Evolutionary conservation across 1,140 invertebrate genomes (phyloP).

Genomic region (Lordiphosa mommai): DNA sequence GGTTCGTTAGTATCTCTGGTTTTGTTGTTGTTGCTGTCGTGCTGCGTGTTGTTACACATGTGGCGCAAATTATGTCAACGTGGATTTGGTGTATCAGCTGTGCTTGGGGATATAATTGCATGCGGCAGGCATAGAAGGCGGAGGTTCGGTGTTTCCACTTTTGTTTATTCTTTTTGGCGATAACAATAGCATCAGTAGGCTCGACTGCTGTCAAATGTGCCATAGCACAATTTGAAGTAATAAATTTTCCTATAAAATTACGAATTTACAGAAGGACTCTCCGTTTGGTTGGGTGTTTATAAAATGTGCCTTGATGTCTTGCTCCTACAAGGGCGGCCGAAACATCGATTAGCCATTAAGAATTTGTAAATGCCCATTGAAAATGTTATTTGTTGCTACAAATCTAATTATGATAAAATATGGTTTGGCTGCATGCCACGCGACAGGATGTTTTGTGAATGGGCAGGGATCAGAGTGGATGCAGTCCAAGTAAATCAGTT

Average conservation of each 20-base stretch:
- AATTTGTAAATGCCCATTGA: slow-evolving; percentile 54
- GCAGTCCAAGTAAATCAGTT: background rate
- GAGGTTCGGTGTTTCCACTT: background rate
- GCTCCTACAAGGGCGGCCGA: slow-evolving; percentile 27
- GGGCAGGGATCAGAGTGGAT: background rate
- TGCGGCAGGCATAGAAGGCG: background rate
- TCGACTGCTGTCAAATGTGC: slow-evolving; percentile 36
- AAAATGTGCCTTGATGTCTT: slow-evolving; percentile 51
- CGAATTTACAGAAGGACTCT: slow-evolving; percentile 7
- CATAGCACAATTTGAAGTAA: slow-evolving; percentile 61
- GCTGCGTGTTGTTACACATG: slow-evolving; percentile 52
- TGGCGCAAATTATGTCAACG: slow-evolving; percentile 68
- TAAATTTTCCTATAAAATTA: slow-evolving; percentile 69
- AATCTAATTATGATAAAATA: slow-evolving; percentile 43
- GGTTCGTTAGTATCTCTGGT: slow-evolving; percentile 5
- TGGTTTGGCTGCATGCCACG: slow-evolving; percentile 37
- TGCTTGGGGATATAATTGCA: slow-evolving; percentile 21
- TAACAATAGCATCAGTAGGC: background rate
- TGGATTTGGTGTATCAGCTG: slow-evolving; percentile 47
- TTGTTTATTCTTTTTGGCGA: slow-evolving; percentile 52
- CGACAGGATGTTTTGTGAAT: slow-evolving; percentile 67
- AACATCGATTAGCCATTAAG: slow-evolving; percentile 58
- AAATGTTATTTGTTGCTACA: slow-evolving; percentile 19
- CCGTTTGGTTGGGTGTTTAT: slow-evolving; percentile 31
- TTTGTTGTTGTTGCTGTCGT: background rate